Evolutionary conservation across 2,888 invertebrate species (phyloP).

Genomic region (Baccha elongata): DNA sequence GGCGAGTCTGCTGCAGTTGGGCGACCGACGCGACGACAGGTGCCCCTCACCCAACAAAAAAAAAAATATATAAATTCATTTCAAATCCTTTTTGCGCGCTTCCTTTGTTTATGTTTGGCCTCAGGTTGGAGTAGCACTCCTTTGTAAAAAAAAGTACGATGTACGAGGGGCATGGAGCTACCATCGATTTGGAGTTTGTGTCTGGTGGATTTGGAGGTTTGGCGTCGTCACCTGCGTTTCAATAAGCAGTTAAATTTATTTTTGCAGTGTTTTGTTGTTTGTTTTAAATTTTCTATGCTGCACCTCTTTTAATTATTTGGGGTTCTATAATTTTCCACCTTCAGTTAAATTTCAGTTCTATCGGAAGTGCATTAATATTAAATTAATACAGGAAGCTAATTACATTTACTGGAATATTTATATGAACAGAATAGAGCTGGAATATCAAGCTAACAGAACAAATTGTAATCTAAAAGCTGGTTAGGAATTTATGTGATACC

Average conservation of each 20-base stretch:
- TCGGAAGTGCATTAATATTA: conserved; percentile 4
- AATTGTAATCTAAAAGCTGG: too few species aligned
- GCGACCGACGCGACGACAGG: conserved; percentile 38
- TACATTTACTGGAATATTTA: too few species aligned
- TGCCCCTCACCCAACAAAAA: conserved; percentile 33
- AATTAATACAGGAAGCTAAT: not conserved
- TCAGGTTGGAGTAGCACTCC: conserved; percentile 7
- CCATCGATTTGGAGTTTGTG: conserved; percentile 19
- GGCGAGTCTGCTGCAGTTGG: conserved; percentile 14
- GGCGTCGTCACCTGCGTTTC: conserved; percentile 53
- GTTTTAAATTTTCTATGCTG: conserved; percentile 3
- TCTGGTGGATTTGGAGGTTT: conserved; percentile 17
- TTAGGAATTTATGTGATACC: too few species aligned
- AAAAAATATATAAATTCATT: conserved; percentile 4
- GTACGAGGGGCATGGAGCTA: not conserved
- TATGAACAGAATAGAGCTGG: too few species aligned
- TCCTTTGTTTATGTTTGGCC: conserved; percentile 43
- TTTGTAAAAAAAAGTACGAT: conserved; percentile 9
- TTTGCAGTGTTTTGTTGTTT: not conserved
- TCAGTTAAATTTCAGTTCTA: not conserved
- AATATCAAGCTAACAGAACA: too few species aligned
- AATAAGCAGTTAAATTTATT: conserved; percentile 37
- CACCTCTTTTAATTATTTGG: conserved; percentile 23
- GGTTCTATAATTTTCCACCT: not conserved
- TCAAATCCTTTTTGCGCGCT: conserved; percentile 52